Conservation (phyloP, 2,888 invertebrate species). For the Zaprionus lineosus region DNA sequence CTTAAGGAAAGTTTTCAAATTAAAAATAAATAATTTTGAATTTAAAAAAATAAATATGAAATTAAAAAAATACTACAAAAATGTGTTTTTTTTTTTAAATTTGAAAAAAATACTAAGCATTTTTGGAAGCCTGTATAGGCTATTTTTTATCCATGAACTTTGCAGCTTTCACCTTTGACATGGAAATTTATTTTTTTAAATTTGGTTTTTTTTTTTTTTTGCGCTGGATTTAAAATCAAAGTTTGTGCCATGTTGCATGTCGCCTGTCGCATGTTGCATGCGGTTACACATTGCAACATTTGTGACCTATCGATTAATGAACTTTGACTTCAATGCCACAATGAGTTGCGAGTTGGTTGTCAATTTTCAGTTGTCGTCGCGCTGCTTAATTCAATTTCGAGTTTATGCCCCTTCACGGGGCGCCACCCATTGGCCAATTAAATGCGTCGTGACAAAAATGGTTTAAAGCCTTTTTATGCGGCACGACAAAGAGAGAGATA, state of each 20-base stretch:
- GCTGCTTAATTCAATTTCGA: constrained; percentile 47
- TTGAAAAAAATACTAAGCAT: too few relatives aligned
- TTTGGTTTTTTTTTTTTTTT: too few relatives aligned
- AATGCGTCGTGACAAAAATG: constrained; percentile 48
- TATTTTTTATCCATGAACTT: too few relatives aligned
- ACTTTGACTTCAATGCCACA: constrained; percentile 25
- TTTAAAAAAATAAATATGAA: too few relatives aligned
- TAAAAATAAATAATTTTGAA: too few relatives aligned
- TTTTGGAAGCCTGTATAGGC: too few relatives aligned
- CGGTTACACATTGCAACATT: background rate
- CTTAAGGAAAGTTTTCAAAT: too few relatives aligned
- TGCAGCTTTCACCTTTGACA: too few relatives aligned
- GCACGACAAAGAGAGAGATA: too few relatives aligned
- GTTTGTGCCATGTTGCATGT: constrained; percentile 1
- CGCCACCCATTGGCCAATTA: constrained; percentile 40
- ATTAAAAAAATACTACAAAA: too few relatives aligned
- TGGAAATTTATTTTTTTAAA: background rate
- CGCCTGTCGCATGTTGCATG: constrained; percentile 1
- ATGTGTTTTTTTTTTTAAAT: too few relatives aligned
- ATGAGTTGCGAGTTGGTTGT: constrained; percentile 20
- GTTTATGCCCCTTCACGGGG: constrained; percentile 14
- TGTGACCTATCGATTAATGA: constrained; percentile 17
- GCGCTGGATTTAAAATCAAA: background rate
- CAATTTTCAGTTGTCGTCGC: constrained; percentile 48
- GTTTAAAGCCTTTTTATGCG: constrained; percentile 37